A percentile compares a stretch with the other conserved stretches of the same genome.
Conservation (phyloP, 2,113 vertebrate species). For the Catagonus wagneri region DNA sequence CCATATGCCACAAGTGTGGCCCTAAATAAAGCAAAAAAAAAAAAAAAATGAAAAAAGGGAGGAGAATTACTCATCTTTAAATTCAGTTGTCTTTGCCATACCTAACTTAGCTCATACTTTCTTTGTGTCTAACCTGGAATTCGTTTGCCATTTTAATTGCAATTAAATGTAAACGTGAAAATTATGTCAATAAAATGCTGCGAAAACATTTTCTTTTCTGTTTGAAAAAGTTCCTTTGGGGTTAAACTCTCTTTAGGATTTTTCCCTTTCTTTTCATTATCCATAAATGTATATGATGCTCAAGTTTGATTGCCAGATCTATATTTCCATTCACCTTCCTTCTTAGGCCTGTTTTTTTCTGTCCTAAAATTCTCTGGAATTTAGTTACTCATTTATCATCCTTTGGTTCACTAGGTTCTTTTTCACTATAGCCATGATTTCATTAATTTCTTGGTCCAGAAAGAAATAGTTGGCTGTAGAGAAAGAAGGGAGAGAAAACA, state of each 20-base stretch:
- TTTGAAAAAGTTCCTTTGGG: constrained; percentile 41
- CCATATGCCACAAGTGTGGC: too few species aligned
- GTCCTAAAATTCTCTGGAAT: constrained; percentile 52
- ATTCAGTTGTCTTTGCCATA: background rate
- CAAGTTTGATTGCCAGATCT: background rate
- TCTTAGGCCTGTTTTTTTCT: constrained; percentile 59
- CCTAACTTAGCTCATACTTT: background rate
- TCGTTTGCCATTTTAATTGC: constrained; percentile 8
- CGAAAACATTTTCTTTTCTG: constrained; percentile 19
- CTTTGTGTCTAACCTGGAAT: background rate
- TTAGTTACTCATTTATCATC: constrained; percentile 80
- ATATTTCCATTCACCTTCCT: constrained; percentile 60
- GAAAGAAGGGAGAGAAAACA: constrained; percentile 68
- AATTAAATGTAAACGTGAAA: constrained; percentile 59
- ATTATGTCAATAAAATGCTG: constrained; percentile 29
- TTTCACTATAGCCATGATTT: constrained; percentile 81
- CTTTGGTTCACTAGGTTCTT: constrained; percentile 77
- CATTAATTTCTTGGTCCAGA: constrained; percentile 83
- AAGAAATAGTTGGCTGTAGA: constrained; percentile 76
- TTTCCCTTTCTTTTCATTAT: background rate
- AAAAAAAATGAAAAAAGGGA: too few species aligned
- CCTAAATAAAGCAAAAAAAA: too few species aligned
- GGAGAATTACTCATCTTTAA: background rate
- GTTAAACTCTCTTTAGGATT: background rate
- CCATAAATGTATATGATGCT: background rate